Percentiles rank a stretch among this genome's conserved stretches.
Conservation (phyloP, 2,797 vertebrate genomes). For the Alcedo atthis region DNA sequence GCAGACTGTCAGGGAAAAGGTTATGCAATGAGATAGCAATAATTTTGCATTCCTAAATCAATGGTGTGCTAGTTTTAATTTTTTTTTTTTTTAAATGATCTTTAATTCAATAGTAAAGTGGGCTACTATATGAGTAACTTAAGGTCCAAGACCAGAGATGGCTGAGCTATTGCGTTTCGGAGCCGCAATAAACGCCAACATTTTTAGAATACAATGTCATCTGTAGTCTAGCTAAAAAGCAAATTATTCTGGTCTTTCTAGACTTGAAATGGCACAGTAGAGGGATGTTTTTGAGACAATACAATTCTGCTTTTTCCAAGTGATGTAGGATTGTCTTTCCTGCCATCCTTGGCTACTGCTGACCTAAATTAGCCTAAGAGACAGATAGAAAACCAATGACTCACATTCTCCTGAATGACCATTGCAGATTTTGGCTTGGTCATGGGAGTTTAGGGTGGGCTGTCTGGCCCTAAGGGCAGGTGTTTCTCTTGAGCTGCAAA, state of each 20-base stretch:
- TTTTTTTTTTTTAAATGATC: neutral
- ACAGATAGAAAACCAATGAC: neutral
- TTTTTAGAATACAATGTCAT: neutral
- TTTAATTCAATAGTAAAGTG: neutral
- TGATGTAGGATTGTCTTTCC: neutral
- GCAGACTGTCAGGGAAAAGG: neutral
- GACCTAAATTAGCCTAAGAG: neutral
- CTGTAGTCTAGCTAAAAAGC: neutral
- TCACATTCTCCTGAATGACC: neutral
- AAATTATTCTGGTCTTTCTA: neutral
- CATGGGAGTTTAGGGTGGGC: neutral
- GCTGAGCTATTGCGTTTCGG: neutral
- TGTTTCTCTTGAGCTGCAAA: neutral
- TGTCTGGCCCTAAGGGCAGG: neutral
- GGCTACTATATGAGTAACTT: neutral
- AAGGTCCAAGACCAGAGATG: neutral
- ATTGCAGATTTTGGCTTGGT: neutral
- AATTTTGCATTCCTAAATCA: constrained; percentile 25
- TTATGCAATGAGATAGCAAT: constrained; percentile 15
- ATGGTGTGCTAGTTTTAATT: neutral
- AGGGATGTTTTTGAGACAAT: neutral
- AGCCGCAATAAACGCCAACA: neutral
- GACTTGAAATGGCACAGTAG: neutral
- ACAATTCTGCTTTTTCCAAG: neutral
- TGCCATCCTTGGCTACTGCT: neutral